Evolutionary conservation across 2,888 invertebrate genomes (phyloP).

Genomic region (Erynnis tages): DNA sequence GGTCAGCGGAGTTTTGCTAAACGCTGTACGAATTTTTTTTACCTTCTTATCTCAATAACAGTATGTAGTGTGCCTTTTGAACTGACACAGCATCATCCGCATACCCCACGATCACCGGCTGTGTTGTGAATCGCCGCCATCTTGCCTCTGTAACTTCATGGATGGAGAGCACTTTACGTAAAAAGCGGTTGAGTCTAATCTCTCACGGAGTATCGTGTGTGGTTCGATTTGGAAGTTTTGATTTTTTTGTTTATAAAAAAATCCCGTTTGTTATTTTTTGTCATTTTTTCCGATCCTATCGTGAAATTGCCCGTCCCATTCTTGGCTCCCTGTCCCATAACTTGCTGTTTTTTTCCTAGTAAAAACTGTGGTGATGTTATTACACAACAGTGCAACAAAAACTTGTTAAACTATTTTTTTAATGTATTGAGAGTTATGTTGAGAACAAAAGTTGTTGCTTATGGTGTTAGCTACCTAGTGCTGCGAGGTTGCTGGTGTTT

Average conservation of each 20-base stretch:
- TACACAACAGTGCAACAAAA: no score
- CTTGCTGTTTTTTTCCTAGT: conserved; percentile 1
- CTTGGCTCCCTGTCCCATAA: neutral
- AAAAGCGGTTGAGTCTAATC: conserved; percentile 5
- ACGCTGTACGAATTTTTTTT: conserved; percentile 70
- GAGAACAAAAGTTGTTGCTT: no score
- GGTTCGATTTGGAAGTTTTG: conserved; percentile 27
- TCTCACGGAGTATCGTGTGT: conserved; percentile 24
- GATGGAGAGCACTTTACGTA: conserved; percentile 15
- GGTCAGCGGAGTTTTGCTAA: conserved; percentile 75
- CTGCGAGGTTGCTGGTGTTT: no score
- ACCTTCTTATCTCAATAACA: conserved; percentile 50
- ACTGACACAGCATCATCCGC: conserved; percentile 64
- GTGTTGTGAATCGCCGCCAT: conserved; percentile 28
- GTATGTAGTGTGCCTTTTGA: conserved; percentile 74
- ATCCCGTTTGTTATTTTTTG: conserved; percentile 28
- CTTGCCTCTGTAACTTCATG: conserved; percentile 20
- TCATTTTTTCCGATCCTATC: neutral
- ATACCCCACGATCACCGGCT: conserved; percentile 49
- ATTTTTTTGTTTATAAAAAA: conserved; percentile 24
- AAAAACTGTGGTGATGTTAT: conserved; percentile 10
- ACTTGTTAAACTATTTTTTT: no score
- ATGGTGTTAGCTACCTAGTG: no score
- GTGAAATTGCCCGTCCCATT: neutral
- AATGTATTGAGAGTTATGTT: conserved; percentile 8